phyloP scores from a whole-genome alignment of 2,888 invertebrate genomes.

The Cantharis nigra region DNA sequence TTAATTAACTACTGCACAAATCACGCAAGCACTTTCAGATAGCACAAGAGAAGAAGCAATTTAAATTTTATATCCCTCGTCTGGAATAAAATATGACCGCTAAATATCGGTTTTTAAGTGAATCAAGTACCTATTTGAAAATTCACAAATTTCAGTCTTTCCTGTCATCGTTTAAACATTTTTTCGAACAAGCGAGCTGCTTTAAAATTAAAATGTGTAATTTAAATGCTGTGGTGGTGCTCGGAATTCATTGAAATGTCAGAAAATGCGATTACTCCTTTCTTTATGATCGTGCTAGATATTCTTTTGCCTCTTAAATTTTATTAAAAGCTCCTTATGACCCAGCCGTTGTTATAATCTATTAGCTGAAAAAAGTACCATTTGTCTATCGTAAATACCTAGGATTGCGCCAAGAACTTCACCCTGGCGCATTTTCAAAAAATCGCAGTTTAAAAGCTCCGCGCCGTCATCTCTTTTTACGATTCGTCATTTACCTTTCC shows the following conservation, averaged over 20 bases:
- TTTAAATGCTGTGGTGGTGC: not conserved
- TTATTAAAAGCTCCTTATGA: not conserved
- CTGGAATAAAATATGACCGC: not conserved
- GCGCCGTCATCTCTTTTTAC: too few relatives aligned
- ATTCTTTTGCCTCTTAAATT: not conserved
- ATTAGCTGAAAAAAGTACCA: not conserved
- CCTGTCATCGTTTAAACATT: not conserved
- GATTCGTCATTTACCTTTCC: too few relatives aligned
- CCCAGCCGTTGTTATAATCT: not conserved
- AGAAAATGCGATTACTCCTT: not conserved
- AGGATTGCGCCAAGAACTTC: too few relatives aligned
- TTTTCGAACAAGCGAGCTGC: not conserved
- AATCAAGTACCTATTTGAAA: not conserved
- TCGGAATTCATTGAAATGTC: not conserved
- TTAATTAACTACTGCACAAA: not conserved
- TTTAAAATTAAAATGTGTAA: not conserved
- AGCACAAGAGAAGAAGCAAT: not conserved
- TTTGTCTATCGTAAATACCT: not conserved
- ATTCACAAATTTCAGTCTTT: not conserved
- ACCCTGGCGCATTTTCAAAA: too few relatives aligned
- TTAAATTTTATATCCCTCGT: not conserved
- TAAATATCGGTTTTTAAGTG: not conserved
- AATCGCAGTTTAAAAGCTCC: too few relatives aligned
- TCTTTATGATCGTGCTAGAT: not conserved
- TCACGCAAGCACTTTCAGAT: not conserved